Conservation (phyloP, 2,888 invertebrate genomes). For the Orthonychiurus folsomi region DNA sequence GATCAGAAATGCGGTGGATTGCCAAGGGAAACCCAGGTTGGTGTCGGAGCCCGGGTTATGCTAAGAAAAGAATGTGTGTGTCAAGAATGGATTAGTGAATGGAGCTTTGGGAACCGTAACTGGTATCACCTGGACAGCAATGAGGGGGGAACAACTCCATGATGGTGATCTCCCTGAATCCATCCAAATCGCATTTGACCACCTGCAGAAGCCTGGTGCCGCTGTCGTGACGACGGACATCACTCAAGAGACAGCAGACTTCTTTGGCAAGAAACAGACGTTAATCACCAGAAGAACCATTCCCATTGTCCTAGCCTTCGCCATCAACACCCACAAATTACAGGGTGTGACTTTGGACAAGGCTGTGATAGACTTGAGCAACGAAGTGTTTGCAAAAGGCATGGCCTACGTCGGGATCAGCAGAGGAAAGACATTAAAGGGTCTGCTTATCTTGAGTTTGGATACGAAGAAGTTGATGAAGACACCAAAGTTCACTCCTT, state of each 20-base stretch:
- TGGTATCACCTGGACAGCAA: not conserved
- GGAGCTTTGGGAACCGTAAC: conserved; percentile 2
- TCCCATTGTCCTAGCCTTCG: not conserved
- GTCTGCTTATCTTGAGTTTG: not conserved
- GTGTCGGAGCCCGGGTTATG: conserved; percentile 4
- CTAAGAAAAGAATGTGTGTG: not conserved
- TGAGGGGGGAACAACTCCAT: not conserved
- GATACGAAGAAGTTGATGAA: not conserved
- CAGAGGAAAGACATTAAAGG: not conserved
- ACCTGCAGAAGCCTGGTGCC: not conserved
- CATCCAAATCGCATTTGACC: not conserved
- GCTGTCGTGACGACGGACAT: not conserved
- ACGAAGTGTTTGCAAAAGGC: not conserved
- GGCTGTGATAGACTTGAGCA: not conserved
- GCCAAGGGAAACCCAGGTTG: not conserved
- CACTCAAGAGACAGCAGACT: not conserved
- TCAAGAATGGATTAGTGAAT: conserved; percentile 2
- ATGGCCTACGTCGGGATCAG: not conserved
- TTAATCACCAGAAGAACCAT: not conserved
- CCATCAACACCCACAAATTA: not conserved
- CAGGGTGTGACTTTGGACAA: not conserved
- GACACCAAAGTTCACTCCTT: not conserved
- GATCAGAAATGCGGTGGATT: conserved; percentile 5
- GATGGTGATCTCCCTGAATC: not conserved
- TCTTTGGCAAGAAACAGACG: not conserved